Evolutionary conservation across 64 coral and sea anemone genomes (phyloP).

Genomic region (Acropora yongei): DNA sequence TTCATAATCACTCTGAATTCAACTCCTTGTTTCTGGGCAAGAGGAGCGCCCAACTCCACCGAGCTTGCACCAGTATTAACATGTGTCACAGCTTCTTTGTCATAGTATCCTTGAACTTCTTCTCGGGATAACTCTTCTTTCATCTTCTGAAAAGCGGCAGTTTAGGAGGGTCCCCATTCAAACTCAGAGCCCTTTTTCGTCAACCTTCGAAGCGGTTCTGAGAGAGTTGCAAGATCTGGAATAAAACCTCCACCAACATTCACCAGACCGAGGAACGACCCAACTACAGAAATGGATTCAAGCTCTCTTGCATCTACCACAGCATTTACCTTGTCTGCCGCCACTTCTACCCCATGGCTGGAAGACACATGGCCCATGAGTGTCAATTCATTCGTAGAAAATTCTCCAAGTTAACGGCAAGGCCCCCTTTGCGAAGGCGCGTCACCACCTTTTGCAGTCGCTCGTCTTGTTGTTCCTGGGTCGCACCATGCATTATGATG

Average conservation of each 20-base stretch:
- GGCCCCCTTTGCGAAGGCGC: neutral
- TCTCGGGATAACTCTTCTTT: neutral
- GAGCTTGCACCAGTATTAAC: neutral
- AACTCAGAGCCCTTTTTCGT: neutral
- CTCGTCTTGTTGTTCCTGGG: neutral
- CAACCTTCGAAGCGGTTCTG: neutral
- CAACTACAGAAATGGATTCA: neutral
- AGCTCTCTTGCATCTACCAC: neutral
- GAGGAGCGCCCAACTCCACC: neutral
- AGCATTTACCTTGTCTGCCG: slow-evolving; percentile 6
- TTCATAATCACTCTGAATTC: neutral
- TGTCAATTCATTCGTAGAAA: neutral
- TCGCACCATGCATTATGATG: neutral
- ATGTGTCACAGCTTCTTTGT: neutral
- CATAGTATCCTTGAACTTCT: neutral
- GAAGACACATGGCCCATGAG: neutral
- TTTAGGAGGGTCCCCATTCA: neutral
- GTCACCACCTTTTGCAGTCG: neutral
- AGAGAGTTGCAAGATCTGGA: neutral
- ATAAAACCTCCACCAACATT: neutral
- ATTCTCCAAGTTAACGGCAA: slow-evolving; percentile 9
- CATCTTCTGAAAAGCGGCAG: neutral
- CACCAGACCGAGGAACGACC: neutral
- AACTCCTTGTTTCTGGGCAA: neutral
- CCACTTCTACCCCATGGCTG: neutral